Conservation (phyloP, 2,797 vertebrate genomes). For the Silurus aristotelis region DNA sequence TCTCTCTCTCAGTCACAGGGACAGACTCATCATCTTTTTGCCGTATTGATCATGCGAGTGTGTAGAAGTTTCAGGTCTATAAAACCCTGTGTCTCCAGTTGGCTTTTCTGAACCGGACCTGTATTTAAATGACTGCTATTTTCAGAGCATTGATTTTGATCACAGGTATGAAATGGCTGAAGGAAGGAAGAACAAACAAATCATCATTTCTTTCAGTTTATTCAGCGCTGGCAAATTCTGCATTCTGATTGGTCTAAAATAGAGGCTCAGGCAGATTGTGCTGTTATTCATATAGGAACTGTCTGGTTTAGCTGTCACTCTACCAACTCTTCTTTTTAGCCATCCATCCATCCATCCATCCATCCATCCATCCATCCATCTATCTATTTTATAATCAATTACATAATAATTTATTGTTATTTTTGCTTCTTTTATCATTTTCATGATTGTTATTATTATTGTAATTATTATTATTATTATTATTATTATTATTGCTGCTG, state of each 20-base stretch:
- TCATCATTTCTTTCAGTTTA: background rate
- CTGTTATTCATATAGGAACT: too few species aligned
- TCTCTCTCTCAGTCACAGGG: constrained; percentile 63
- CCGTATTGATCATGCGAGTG: constrained; percentile 64
- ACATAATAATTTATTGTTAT: background rate
- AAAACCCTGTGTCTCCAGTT: constrained; percentile 66
- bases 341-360: too few species aligned
- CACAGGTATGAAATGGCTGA: constrained; percentile 51
- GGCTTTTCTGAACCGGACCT: constrained; percentile 63
- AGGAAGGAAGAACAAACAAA: constrained; percentile 46
- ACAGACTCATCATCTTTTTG: constrained; percentile 61
- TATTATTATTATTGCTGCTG: background rate
- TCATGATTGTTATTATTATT: background rate
- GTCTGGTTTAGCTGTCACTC: too few species aligned
- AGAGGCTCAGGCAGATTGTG: too few species aligned
- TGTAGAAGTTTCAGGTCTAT: constrained; percentile 63
- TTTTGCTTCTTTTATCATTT: background rate
- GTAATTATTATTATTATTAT: background rate
- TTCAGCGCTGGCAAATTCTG: background rate
- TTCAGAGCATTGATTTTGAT: constrained; percentile 67
- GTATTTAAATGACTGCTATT: constrained; percentile 59
- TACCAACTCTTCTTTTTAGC: too few species aligned
- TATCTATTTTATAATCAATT: background rate
- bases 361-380: background rate
- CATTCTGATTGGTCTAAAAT: background rate